phyloP scores from a whole-genome alignment of 2,888 invertebrate genomes.

The Zele albiditarsus region DNA sequence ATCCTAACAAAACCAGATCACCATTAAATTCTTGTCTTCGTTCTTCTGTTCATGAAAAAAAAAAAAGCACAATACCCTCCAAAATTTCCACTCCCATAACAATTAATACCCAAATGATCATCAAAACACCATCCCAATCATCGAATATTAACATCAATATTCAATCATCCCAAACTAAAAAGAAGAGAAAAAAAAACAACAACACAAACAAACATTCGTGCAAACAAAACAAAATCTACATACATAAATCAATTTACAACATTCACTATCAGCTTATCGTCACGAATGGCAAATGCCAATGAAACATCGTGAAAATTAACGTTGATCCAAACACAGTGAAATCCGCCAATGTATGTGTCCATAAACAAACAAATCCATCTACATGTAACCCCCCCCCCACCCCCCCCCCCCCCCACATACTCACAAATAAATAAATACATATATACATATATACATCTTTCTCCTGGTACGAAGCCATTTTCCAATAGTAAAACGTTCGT shows the following conservation, averaged over 20 bases:
- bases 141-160: no score
- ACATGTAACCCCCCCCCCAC: neutral
- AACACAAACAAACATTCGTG: neutral
- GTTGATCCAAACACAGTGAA: conserved; percentile 26
- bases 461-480: conserved; percentile 46
- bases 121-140: no score
- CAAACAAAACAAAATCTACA: neutral
- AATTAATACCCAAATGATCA: no score
- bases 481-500: conserved; percentile 36
- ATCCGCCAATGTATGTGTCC: conserved; percentile 6
- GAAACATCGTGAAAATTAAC: conserved; percentile 25
- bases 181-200: neutral
- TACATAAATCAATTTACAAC: conserved; percentile 9
- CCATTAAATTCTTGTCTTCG: neutral
- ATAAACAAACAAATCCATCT: neutral
- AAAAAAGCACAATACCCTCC: no score
- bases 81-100: no score
- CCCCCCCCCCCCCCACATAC: no score
- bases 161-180: neutral
- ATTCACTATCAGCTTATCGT: conserved; percentile 2
- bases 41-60: no score
- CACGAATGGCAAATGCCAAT: neutral
- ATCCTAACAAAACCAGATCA: neutral
- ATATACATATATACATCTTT: neutral
- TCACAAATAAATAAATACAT: neutral